A percentile compares a stretch with the other conserved stretches of the same genome.
Conservation (phyloP, 1,140 invertebrate genomes). For the Cherax quadricarinatus region DNA sequence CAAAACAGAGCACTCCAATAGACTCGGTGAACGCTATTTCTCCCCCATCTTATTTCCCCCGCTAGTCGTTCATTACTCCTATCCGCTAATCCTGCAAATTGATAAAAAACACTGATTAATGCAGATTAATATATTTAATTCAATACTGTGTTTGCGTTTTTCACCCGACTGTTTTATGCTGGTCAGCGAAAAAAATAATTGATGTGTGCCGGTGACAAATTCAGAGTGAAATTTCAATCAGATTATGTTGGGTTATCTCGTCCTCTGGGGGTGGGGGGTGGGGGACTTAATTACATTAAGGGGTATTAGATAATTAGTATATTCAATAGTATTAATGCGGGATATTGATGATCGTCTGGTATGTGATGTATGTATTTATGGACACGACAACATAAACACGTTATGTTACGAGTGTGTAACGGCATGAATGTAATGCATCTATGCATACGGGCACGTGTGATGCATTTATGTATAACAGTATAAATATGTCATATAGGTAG, state of each 20-base stretch:
- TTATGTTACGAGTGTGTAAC: no score
- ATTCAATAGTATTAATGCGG: slow-evolving; percentile 19
- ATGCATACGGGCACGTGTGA: no score
- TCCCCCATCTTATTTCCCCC: not conserved
- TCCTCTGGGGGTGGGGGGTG: not conserved
- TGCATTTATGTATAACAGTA: no score
- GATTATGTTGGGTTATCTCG: not conserved
- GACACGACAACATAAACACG: not conserved
- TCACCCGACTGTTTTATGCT: slow-evolving; percentile 17
- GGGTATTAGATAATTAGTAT: slow-evolving; percentile 10
- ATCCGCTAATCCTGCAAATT: slow-evolving; percentile 51
- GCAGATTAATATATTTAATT: slow-evolving; percentile 61
- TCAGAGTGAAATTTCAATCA: slow-evolving; percentile 25
- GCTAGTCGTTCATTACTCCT: slow-evolving; percentile 40
- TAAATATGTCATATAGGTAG: no score
- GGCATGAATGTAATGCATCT: no score
- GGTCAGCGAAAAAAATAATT: not conserved
- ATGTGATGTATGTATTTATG: not conserved
- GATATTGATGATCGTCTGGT: not conserved
- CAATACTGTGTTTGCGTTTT: slow-evolving; percentile 41
- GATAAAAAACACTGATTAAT: slow-evolving; percentile 55
- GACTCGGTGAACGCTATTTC: not conserved
- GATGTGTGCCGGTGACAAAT: not conserved
- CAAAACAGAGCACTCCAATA: not conserved
- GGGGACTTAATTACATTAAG: slow-evolving; percentile 21